A percentile compares a stretch with the other conserved stretches of the same genome.
Evolutionary conservation across 2,888 invertebrate genomes (phyloP).

Genomic region (Pelosia muscerda): DNA sequence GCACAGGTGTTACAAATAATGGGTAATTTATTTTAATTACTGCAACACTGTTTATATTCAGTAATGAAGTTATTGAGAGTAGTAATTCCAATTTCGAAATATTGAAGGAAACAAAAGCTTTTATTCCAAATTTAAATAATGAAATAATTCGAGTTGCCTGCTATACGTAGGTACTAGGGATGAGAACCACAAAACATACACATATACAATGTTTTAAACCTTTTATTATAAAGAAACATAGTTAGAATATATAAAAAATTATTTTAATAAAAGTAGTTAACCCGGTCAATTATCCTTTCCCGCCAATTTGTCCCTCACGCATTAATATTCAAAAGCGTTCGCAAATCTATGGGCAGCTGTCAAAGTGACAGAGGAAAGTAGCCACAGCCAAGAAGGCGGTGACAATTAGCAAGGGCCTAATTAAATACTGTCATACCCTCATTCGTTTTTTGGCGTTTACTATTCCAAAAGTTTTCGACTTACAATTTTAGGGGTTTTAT

Average conservation of each 20-base stretch:
- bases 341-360: conserved; percentile 37
- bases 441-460: conserved; percentile 17
- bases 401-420: conserved; percentile 30
- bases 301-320: not conserved
- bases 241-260: not conserved
- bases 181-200: no score
- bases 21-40: conserved; percentile 13
- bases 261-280: not conserved
- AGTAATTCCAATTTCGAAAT: not conserved
- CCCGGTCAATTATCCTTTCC: not conserved
- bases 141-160: not conserved
- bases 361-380: conserved; percentile 43
- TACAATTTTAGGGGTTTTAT: not conserved
- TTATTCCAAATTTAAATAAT: not conserved
- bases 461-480: not conserved
- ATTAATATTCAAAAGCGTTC: conserved; percentile 21
- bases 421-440: conserved; percentile 43
- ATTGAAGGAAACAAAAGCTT: not conserved
- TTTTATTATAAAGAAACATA: not conserved
- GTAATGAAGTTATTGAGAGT: not conserved
- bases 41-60: conserved; percentile 1
- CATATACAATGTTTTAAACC: not conserved
- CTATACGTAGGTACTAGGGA: not conserved
- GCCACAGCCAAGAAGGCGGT: conserved; percentile 31
- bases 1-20: conserved; percentile 21